Evolutionary conservation across 1,140 invertebrate species (phyloP).

Genomic region (Drosophila erecta): DNA sequence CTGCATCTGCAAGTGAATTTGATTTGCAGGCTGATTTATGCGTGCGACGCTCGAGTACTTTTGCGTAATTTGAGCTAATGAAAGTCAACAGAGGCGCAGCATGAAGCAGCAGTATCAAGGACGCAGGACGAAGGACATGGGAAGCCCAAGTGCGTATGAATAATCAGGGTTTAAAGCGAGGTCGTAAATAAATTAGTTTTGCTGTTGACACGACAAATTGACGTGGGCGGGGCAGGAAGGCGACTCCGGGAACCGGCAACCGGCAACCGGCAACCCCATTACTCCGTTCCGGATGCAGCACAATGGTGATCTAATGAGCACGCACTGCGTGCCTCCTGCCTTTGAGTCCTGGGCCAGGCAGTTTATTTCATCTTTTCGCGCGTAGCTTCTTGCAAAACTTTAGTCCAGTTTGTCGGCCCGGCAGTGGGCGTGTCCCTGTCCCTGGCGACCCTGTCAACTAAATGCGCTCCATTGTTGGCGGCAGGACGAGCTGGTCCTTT

Average conservation of each 20-base stretch:
- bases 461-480: conserved; percentile 62
- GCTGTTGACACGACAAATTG: conserved; percentile 75
- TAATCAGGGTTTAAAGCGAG: conserved; percentile 58
- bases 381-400: conserved; percentile 43
- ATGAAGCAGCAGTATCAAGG: conserved; percentile 2
- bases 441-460: conserved; percentile 32
- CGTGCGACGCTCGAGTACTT: conserved; percentile 62
- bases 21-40: conserved; percentile 65
- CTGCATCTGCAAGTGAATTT: conserved; percentile 66
- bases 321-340: conserved; percentile 22
- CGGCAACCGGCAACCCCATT: conserved; percentile 11
- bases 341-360: conserved; percentile 20
- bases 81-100: conserved; percentile 59
- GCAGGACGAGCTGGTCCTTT: neutral
- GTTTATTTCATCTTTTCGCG: conserved; percentile 37
- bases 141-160: conserved; percentile 58
- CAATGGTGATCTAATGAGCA: conserved; percentile 67
- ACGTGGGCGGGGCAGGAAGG: conserved; percentile 19
- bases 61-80: conserved; percentile 73
- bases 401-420: conserved; percentile 17
- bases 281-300: conserved; percentile 26
- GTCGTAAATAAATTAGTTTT: conserved; percentile 76
- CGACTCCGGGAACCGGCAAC: conserved; percentile 28
- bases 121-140: conserved; percentile 2
- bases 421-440: conserved; percentile 16